Percentiles rank a stretch among this genome's conserved stretches.
Evolutionary conservation across 1,140 invertebrate species (phyloP).

Genomic region (Alviniconcha marisindica): DNA sequence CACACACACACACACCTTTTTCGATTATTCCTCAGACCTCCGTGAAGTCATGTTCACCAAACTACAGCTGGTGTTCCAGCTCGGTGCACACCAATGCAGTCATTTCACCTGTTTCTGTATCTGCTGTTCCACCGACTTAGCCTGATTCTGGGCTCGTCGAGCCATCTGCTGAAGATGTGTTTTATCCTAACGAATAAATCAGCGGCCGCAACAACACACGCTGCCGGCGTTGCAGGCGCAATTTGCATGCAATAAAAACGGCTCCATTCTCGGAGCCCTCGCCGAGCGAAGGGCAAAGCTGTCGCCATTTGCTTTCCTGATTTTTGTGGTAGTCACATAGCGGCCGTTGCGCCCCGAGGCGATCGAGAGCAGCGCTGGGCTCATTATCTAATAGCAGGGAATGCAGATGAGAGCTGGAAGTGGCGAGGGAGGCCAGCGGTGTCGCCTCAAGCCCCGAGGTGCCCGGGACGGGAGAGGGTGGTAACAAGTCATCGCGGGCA

Average conservation of each 20-base stretch:
- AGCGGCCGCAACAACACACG: neutral
- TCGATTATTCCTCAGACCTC: no score
- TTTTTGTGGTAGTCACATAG: neutral
- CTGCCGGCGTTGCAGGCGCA: neutral
- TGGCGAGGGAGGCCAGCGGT: neutral
- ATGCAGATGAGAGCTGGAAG: slow-evolving; percentile 26
- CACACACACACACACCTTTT: no score
- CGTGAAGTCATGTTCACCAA: no score
- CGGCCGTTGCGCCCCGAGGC: neutral
- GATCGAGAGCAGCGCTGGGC: neutral
- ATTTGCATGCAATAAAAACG: slow-evolving; percentile 32
- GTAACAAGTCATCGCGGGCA: neutral
- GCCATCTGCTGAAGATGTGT: neutral
- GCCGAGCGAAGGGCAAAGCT: neutral
- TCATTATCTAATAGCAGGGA: slow-evolving; percentile 27
- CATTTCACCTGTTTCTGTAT: no score
- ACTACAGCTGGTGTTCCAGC: no score
- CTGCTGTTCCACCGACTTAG: no score
- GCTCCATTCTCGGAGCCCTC: neutral
- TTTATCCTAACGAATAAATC: slow-evolving; percentile 25
- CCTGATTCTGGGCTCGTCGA: neutral
- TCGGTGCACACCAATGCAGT: no score
- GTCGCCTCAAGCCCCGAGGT: neutral
- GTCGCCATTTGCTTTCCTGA: neutral
- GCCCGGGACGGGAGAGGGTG: neutral